A percentile compares a stretch with the other conserved stretches of the same genome.
Conservation (phyloP, 2,797 vertebrate genomes). For the Pantherophis vulpinus region DNA sequence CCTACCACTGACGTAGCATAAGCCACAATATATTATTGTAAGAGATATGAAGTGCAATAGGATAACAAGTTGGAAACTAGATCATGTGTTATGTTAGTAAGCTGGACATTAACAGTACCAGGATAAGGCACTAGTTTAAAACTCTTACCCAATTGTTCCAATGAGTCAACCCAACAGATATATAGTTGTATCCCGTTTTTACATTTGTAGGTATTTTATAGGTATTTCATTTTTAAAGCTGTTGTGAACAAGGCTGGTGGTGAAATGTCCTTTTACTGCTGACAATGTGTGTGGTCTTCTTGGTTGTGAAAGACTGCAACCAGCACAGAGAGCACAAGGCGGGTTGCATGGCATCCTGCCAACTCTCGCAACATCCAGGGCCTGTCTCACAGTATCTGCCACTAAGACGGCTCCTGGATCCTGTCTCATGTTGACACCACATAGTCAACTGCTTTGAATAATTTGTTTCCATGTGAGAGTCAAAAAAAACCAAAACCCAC, state of each 20-base stretch:
- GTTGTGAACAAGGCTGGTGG: no score
- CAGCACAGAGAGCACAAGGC: not conserved
- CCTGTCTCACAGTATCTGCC: not conserved
- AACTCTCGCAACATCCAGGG: not conserved
- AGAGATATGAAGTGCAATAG: not conserved
- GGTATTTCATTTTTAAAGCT: no score
- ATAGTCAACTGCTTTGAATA: not conserved
- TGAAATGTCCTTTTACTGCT: no score
- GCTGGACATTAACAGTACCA: not conserved
- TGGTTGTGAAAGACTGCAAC: not conserved
- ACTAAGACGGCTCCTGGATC: not conserved
- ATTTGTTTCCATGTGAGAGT: not conserved
- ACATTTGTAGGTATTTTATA: no score
- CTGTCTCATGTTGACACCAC: not conserved
- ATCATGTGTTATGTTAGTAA: not conserved
- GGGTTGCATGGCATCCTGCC: not conserved
- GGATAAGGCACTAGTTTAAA: no score
- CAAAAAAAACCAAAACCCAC: fast-evolving
- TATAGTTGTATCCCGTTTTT: no score
- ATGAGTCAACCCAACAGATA: no score
- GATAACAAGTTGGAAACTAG: not conserved
- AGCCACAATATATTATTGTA: not conserved
- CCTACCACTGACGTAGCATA: not conserved
- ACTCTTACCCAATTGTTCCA: no score
- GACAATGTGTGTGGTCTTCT: not conserved